Base-by-base conservation (phyloP, 2,888 invertebrate species). In the Ctenicera cuprea region DNA sequence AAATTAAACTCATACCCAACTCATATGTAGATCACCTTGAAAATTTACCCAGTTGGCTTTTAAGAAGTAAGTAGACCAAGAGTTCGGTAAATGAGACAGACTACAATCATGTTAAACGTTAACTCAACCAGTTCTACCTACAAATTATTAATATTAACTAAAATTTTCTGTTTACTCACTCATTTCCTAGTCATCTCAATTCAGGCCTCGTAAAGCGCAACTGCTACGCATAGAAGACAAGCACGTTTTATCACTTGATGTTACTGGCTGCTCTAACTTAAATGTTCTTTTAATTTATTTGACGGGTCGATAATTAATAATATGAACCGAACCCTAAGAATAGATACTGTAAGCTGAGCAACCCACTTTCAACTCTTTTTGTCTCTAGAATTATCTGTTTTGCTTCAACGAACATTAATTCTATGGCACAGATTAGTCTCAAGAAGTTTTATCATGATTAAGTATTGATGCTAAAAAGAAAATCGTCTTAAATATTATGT, bases 11-110 rank as follows among this genome's bases (percentile, higher is more conserved):
- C 16, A 1, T 3, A 16, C 11, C 11, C 22, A 3, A n/a, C n/a
- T 22, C 12, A 26, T 26, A 54, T 54, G 3, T 54, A 30, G 54
- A 54, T 54, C 54, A 54, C 54, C 54, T 54, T 54, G 54, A 54
- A 50, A 22, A 50, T 22, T 54, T 54, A 14, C 30, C 54, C 16
- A 20, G 54, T 20, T 30, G n/a, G 26, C 30, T 12, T 54, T 54
- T 54, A 30, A 26, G 30, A 14, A 33, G 14, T 54, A 54, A 54
- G 54, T 54, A 54, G 54, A 54, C 30, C 54, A 50, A 26, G 16
- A 7, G 50, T 50, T 12, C 9, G 22, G 26, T 26, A 54, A 33
- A 54, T n/a, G n/a, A n/a, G n/a, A 20, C 22, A 22, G 11, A 5
- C 54, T 12, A 16, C 26, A 33, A 33, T 54, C 3, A 26, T 30